phyloP scores from a whole-genome alignment of 2,113 vertebrate genomes.

The Corythoichthys intestinalis region DNA sequence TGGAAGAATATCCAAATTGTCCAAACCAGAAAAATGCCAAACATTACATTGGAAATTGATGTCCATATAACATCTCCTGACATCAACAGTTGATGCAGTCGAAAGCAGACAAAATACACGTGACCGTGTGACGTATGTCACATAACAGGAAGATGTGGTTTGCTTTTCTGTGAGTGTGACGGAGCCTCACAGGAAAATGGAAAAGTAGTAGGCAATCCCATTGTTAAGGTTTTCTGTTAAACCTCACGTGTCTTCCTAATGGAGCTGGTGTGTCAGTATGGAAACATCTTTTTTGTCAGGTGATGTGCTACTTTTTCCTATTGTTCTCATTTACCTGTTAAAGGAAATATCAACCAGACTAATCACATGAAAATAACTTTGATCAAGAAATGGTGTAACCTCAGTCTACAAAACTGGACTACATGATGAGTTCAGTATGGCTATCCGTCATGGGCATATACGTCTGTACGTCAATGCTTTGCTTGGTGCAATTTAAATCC shows the following conservation, averaged over 20 bases:
- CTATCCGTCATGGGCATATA: no score
- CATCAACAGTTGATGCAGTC: neutral
- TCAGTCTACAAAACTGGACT: no score
- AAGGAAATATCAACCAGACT: neutral
- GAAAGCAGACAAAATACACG: constrained; percentile 33
- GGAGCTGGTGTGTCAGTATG: constrained; percentile 67
- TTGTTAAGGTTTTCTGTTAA: constrained; percentile 59
- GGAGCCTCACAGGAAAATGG: constrained; percentile 69
- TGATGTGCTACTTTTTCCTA: constrained; percentile 19
- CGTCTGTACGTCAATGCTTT: no score
- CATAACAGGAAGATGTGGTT: constrained; percentile 72
- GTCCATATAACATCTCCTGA: constrained; percentile 15
- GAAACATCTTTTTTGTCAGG: constrained; percentile 65
- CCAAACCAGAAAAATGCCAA: neutral
- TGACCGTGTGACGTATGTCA: constrained; percentile 37
- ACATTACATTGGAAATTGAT: neutral
- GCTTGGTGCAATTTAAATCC: no score
- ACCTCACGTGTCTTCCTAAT: constrained; percentile 64
- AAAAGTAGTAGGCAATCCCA: constrained; percentile 62
- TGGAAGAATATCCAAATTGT: neutral
- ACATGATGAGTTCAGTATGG: no score
- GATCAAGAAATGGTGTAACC: no score
- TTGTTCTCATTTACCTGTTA: neutral
- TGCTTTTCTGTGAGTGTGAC: constrained; percentile 62
- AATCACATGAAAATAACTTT: neutral